A percentile compares a stretch with the other conserved stretches of the same genome.
These are phyloP conservation scores for Lepidochrysops patricia DNA, from an alignment of 2,888 invertebrate species.

Conservation along the genomic window DNA sequence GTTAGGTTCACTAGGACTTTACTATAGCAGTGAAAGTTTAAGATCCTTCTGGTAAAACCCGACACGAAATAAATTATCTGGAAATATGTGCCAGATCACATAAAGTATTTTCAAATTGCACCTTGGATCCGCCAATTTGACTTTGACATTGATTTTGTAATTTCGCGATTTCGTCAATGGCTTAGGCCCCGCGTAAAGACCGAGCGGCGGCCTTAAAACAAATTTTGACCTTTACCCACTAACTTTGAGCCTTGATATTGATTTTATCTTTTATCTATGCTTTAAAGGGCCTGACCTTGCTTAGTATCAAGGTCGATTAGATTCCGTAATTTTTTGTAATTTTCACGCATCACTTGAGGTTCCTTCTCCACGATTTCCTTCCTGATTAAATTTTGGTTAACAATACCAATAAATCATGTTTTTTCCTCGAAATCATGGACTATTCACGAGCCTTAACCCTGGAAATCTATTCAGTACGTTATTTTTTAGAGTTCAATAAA, in stretches of 20 bases:
- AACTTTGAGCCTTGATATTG: constrained; percentile 36
- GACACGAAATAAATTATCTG: background rate
- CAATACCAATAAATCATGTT: constrained; percentile 34
- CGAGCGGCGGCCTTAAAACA: constrained; percentile 26
- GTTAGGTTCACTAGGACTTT: too few species aligned
- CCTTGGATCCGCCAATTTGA: constrained; percentile 14
- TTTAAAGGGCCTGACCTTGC: constrained; percentile 61
- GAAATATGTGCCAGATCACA: background rate
- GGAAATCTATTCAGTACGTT: background rate
- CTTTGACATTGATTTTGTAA: constrained; percentile 17
- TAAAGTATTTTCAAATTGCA: background rate
- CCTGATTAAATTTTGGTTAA: constrained; percentile 42
- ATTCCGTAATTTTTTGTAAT: constrained; percentile 53
- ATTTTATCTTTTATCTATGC: constrained; percentile 40
- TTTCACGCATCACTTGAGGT: constrained; percentile 49
- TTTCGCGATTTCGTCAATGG: constrained; percentile 27
- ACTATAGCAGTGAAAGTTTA: background rate
- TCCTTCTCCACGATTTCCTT: constrained; percentile 49
- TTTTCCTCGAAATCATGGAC: constrained; percentile 14
- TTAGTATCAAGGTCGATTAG: constrained; percentile 39
- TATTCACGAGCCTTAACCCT: background rate
- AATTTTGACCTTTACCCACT: constrained; percentile 61
- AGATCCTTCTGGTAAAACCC: background rate
- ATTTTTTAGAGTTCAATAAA: background rate
- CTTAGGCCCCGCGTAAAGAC: constrained; percentile 27